Conservation (phyloP, 2,797 vertebrate species). For the Clangula hyemalis region DNA sequence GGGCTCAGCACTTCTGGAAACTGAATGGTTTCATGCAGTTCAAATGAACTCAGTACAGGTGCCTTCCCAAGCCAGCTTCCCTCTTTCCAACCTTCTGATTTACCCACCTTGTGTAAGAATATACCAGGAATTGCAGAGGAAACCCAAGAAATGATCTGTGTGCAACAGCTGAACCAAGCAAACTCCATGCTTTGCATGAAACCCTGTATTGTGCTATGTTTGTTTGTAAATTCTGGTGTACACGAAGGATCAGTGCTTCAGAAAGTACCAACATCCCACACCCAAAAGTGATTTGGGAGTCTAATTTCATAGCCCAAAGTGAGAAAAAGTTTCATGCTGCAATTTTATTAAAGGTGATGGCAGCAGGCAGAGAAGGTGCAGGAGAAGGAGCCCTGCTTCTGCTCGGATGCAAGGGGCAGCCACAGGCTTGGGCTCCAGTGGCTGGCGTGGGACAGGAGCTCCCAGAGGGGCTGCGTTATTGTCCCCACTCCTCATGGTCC, state of each 20-base stretch:
- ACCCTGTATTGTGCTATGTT: not conserved
- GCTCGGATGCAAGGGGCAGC: not conserved
- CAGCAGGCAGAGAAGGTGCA: rapidly evolving
- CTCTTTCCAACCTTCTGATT: not conserved
- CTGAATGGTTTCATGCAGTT: not conserved
- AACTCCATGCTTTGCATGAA: constrained; percentile 34
- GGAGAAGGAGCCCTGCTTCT: not conserved
- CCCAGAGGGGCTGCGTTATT: not conserved
- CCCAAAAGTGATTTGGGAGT: not conserved
- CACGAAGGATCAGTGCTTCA: not conserved
- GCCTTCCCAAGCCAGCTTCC: not conserved
- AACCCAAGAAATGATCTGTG: not conserved
- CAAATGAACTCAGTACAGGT: not conserved
- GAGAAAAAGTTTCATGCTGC: not conserved
- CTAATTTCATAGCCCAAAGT: not conserved
- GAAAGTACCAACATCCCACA: not conserved
- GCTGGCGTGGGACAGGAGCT: not conserved
- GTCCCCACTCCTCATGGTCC: constrained; percentile 10
- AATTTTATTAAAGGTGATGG: not conserved
- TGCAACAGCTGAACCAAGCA: constrained; percentile 12
- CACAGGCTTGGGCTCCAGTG: not conserved
- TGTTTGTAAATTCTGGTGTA: not conserved
- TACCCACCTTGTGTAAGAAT: not conserved
- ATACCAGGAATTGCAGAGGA: not conserved
- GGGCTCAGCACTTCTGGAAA: not conserved